A percentile compares a stretch with the other conserved stretches of the same genome.
phyloP scores from a whole-genome alignment of 2,888 invertebrate genomes.

The Lepidocyrtinus sp. region DNA sequence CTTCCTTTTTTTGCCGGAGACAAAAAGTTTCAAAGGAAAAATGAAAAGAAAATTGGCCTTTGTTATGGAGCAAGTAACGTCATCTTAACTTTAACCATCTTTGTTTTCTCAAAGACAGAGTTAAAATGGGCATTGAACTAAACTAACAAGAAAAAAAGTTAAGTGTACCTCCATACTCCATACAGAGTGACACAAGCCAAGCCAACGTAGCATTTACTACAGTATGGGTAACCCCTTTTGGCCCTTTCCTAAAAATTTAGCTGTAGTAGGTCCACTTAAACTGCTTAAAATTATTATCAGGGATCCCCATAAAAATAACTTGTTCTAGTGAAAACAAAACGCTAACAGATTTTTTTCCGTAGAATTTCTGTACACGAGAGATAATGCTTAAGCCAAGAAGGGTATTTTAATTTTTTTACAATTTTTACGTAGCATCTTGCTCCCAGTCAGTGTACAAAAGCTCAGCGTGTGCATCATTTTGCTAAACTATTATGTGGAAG shows the following conservation, averaged over 20 bases:
- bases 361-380: too few relatives aligned
- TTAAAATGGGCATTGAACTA: slow-evolving; percentile 6
- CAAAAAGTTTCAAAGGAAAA: not conserved
- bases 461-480: not conserved
- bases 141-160: slow-evolving; percentile 3
- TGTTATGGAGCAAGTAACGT: not conserved
- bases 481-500: not conserved
- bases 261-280: too few relatives aligned
- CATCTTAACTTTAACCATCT: not conserved
- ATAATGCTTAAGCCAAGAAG: not conserved
- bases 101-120: not conserved
- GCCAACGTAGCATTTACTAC: too few relatives aligned
- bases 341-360: not conserved
- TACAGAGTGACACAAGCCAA: too few relatives aligned
- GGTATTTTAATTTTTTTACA: slow-evolving; percentile 7
- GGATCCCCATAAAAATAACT: not conserved
- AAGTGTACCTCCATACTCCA: too few relatives aligned
- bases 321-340: not conserved
- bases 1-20: not conserved
- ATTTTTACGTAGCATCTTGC: slow-evolving; percentile 1
- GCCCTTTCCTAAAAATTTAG: too few relatives aligned
- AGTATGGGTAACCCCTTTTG: too few relatives aligned
- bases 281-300: too few relatives aligned
- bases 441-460: too few relatives aligned
- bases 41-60: slow-evolving; percentile 4